phyloP scores from a whole-genome alignment of 1,140 invertebrate genomes.

The Drosophila ercepeae region DNA sequence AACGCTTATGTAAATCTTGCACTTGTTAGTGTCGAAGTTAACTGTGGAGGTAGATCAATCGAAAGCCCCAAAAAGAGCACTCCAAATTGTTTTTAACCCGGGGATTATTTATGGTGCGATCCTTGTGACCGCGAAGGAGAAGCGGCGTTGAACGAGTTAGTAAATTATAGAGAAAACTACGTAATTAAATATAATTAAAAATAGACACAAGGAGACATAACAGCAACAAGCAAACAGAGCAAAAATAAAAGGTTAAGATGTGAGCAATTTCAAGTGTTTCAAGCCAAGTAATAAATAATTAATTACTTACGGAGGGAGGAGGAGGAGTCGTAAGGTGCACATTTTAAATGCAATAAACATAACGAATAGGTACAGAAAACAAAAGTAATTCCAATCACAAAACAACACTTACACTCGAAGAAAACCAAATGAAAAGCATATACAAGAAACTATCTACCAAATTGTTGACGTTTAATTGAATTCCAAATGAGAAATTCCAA shows the following conservation, averaged over 20 bases:
- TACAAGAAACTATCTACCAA: constrained; percentile 42
- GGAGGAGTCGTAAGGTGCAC: constrained; percentile 53
- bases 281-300: constrained; percentile 57
- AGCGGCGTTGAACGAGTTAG: constrained; percentile 67
- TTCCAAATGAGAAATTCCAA: constrained; percentile 75
- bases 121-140: constrained; percentile 52
- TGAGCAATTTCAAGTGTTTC: constrained; percentile 81
- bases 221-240: constrained; percentile 34
- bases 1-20: constrained; percentile 78
- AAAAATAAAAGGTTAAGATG: no score
- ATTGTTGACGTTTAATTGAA: constrained; percentile 80
- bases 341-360: constrained; percentile 74
- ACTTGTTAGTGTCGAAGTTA: constrained; percentile 77
- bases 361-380: constrained; percentile 28
- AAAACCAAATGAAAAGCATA: constrained; percentile 4
- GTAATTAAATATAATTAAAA: constrained; percentile 66
- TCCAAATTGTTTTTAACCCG: constrained; percentile 23
- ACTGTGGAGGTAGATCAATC: constrained; percentile 36
- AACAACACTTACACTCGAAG: constrained; percentile 52
- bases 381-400: constrained; percentile 45
- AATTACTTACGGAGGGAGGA: constrained; percentile 34
- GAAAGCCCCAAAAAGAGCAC: constrained; percentile 12
- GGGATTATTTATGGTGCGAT: constrained; percentile 43
- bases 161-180: constrained; percentile 72
- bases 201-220: constrained; percentile 40